Evolutionary conservation across 1,140 invertebrate genomes (phyloP).

Genomic region (Micrasema minimum): DNA sequence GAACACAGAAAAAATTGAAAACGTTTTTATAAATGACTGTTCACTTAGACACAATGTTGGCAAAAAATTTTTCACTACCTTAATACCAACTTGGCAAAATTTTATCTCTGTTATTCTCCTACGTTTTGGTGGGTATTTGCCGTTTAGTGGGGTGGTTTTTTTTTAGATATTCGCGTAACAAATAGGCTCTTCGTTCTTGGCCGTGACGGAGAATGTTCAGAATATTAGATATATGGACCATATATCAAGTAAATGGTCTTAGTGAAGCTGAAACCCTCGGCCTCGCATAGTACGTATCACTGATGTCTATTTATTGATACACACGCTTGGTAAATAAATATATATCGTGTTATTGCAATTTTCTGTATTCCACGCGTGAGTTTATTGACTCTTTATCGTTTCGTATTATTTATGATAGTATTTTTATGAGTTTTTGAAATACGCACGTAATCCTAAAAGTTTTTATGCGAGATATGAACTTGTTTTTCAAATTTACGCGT

Average conservation of each 20-base stretch:
- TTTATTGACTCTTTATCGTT: too few species aligned
- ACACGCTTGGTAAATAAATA: too few species aligned
- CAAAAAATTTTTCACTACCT: constrained; percentile 29
- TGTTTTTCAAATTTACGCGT: too few species aligned
- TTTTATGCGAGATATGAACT: too few species aligned
- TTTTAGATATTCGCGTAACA: constrained; percentile 6
- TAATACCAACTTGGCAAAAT: constrained; percentile 22
- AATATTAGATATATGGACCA: constrained; percentile 20
- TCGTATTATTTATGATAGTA: too few species aligned
- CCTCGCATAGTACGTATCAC: constrained; percentile 1
- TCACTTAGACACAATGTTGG: constrained; percentile 22
- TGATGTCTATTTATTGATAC: constrained; percentile 10
- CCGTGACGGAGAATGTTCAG: constrained; percentile 6
- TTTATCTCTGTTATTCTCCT: constrained; percentile 19
- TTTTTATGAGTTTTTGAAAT: too few species aligned
- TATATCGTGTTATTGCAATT: too few species aligned
- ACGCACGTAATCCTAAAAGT: too few species aligned
- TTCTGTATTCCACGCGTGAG: too few species aligned
- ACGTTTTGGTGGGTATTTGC: not conserved
- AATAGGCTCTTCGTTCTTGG: constrained; percentile 7
- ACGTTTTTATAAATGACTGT: constrained; percentile 32
- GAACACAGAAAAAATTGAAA: constrained; percentile 28
- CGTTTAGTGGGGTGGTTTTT: constrained; percentile 10
- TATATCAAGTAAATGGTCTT: constrained; percentile 31
- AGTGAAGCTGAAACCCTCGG: not conserved